Conservation (phyloP, 2,113 vertebrate species). For the Cyprinodon brontotheroides region DNA sequence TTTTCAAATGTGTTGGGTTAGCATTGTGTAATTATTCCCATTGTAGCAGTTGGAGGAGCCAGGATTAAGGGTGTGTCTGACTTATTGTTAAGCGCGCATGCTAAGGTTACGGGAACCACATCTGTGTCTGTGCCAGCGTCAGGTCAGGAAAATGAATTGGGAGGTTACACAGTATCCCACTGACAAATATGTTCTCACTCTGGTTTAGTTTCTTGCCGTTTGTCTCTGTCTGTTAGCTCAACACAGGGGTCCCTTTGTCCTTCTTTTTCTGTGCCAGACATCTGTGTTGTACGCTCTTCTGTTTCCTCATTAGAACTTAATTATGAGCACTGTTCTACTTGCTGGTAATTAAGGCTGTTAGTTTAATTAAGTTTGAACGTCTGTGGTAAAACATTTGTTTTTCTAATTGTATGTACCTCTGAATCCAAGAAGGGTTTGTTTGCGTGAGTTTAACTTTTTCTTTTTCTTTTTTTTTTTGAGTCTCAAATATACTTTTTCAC, state of each 20-base stretch:
- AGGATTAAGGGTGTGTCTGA: slow-evolving; percentile 16
- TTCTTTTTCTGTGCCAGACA: slow-evolving; percentile 29
- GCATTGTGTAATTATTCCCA: neutral
- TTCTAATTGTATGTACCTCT: neutral
- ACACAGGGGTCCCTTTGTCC: slow-evolving; percentile 53
- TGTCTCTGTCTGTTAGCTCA: slow-evolving; percentile 46
- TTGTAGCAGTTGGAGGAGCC: neutral
- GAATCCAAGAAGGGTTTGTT: neutral
- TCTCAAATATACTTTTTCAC: neutral
- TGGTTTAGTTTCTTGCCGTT: slow-evolving; percentile 63
- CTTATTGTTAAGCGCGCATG: slow-evolving; percentile 59
- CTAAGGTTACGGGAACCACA: slow-evolving; percentile 62
- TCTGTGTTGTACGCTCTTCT: slow-evolving; percentile 31
- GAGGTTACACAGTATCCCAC: slow-evolving; percentile 52
- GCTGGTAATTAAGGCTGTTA: slow-evolving; percentile 9
- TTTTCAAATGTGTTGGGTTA: slow-evolving; percentile 2
- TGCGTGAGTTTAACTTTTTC: neutral
- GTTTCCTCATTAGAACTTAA: slow-evolving; percentile 21
- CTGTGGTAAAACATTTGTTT: neutral
- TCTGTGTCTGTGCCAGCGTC: slow-evolving; percentile 63
- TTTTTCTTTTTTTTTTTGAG: neutral
- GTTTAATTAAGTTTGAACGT: neutral
- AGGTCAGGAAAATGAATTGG: slow-evolving; percentile 58
- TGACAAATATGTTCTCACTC: slow-evolving; percentile 66
- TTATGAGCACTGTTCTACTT: slow-evolving; percentile 1